A percentile compares a stretch with the other conserved stretches of the same genome.
These are phyloP conservation scores for Scaeva pyrastri DNA, from an alignment of 2,888 invertebrate genomes.

Conservation along the genomic window DNA sequence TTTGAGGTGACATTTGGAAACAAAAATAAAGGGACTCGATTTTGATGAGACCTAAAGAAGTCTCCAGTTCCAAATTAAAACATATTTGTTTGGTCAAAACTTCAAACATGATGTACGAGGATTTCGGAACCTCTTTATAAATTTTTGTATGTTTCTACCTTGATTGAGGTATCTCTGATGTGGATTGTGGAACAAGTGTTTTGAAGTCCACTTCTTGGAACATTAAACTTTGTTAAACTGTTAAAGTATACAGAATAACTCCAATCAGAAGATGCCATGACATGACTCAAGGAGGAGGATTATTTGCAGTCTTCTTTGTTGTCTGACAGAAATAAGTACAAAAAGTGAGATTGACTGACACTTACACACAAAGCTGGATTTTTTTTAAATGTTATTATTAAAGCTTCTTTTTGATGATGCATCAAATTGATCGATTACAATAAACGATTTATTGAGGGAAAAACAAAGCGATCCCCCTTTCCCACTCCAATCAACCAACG, in stretches of 20 bases:
- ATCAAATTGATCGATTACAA: constrained; percentile 59
- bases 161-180: no score
- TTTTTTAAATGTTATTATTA: constrained; percentile 25
- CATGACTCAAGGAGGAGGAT: not conserved
- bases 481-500: constrained; percentile 1
- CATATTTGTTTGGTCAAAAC: no score
- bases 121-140: no score
- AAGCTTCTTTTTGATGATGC: constrained; percentile 59
- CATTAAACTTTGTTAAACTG: not conserved
- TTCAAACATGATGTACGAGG: no score
- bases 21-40: no score
- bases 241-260: not conserved
- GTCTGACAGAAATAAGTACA: not conserved
- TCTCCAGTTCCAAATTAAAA: no score
- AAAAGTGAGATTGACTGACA: not conserved
- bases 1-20: no score
- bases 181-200: no score
- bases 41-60: no score
- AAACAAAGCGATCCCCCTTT: constrained; percentile 3
- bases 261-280: constrained; percentile 10
- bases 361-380: not conserved
- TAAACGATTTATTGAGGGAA: not conserved
- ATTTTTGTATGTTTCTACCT: no score
- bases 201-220: no score
- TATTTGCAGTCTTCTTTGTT: constrained; percentile 7